These are phyloP conservation scores for Caiman crocodilus DNA, from an alignment of 2,797 vertebrate species.

Conservation along the genomic window DNA sequence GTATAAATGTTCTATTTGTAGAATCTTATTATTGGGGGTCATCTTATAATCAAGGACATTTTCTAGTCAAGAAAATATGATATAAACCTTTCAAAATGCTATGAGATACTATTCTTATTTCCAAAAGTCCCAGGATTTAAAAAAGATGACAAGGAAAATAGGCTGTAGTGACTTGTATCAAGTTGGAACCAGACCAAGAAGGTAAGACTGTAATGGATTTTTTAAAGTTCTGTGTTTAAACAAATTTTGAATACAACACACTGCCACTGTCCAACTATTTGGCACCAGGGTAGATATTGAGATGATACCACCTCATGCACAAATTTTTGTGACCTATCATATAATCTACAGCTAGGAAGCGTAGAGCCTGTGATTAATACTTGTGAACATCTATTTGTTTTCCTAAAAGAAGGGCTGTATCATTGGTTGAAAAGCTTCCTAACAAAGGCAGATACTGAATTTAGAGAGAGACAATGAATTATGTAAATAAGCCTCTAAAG, in stretches of 20 bases:
- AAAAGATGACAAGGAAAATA: neutral
- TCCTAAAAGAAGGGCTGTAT: neutral
- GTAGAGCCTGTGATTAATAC: neutral
- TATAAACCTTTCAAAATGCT: neutral
- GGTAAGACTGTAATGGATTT: neutral
- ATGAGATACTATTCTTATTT: neutral
- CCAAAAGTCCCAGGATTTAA: neutral
- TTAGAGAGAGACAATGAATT: neutral
- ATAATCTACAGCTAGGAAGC: neutral
- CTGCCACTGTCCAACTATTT: neutral
- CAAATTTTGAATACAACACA: neutral
- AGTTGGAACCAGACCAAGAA: neutral
- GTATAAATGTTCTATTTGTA: no score
- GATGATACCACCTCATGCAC: neutral
- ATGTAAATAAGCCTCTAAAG: neutral
- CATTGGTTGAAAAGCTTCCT: neutral
- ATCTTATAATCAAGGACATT: neutral
- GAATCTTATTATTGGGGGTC: no score
- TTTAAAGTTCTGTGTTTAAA: neutral
- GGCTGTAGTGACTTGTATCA: neutral
- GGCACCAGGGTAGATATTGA: constrained; percentile 5
- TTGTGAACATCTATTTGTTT: neutral
- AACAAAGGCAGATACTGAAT: neutral
- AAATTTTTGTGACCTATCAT: neutral
- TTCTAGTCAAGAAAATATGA: neutral